Conservation (phyloP, 2,113 vertebrate genomes). For the Erythrocercus mccallii region DNA sequence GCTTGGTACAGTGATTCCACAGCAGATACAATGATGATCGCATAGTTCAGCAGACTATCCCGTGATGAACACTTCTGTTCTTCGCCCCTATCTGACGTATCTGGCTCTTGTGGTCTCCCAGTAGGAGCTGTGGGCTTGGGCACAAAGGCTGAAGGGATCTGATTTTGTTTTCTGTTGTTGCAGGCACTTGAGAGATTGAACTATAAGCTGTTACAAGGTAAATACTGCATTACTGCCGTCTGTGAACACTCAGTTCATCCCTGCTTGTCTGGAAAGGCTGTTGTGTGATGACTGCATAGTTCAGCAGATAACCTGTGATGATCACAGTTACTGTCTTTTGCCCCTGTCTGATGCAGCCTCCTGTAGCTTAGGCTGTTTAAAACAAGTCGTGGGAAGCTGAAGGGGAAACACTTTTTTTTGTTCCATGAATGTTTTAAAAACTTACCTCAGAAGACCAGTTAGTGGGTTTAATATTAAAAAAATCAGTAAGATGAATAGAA, state of each 20-base stretch:
- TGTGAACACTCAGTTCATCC: fast-evolving
- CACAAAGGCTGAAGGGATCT: neutral
- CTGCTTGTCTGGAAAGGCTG: neutral
- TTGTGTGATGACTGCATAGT: conserved; percentile 67
- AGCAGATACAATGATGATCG: conserved; percentile 65
- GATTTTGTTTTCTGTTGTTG: neutral
- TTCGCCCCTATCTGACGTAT: conserved; percentile 67
- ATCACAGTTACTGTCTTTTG: conserved; percentile 35
- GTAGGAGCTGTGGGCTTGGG: fast-evolving
- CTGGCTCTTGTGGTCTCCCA: neutral
- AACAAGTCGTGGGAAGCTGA: neutral
- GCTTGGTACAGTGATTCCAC: fast-evolving
- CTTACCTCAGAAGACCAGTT: neutral
- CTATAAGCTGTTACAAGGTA: neutral
- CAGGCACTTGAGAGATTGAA: neutral
- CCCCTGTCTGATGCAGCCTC: conserved; percentile 64
- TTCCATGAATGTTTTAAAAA: neutral
- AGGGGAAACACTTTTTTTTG: neutral
- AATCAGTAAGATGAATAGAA: fast-evolving
- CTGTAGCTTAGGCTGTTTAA: neutral
- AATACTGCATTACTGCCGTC: neutral
- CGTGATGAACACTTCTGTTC: conserved; percentile 21
- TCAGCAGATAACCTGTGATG: conserved; percentile 65
- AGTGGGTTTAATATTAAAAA: neutral
- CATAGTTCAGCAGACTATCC: conserved; percentile 70